A percentile compares a stretch with the other conserved stretches of the same genome.
phyloP scores from a whole-genome alignment of 2,113 vertebrate species.

The Antigone vipio region DNA sequence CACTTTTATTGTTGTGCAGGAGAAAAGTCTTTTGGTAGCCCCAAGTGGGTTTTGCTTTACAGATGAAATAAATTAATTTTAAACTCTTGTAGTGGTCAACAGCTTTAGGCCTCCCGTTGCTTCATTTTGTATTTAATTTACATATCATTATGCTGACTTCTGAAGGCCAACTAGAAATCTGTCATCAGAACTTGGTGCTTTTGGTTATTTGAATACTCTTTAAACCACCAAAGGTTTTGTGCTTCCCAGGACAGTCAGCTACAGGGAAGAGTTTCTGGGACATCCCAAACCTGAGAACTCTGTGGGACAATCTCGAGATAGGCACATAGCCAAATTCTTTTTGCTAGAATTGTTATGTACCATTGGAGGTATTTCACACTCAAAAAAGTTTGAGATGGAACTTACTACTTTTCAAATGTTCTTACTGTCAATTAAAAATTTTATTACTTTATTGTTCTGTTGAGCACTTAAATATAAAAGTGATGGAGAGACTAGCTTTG shows the following conservation, averaged over 20 bases:
- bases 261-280: not conserved
- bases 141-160: not conserved
- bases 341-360: not conserved
- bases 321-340: not conserved
- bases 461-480: not conserved
- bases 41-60: not conserved
- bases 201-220: not conserved
- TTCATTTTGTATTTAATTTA: constrained; percentile 5
- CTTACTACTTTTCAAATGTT: not conserved
- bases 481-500: not conserved
- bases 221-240: constrained; percentile 16
- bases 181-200: constrained; percentile 12
- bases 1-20: not conserved
- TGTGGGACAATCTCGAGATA: not conserved
- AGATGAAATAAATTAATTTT: not conserved
- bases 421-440: not conserved
- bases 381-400: not conserved
- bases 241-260: not conserved
- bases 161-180: not conserved
- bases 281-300: not conserved
- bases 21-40: not conserved
- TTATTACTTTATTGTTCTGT: not conserved
- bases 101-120: not conserved
- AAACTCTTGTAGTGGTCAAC: not conserved
- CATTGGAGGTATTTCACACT: not conserved